A percentile compares a stretch with the other conserved stretches of the same genome.
phyloP scores from a whole-genome alignment of 1,140 invertebrate genomes.

The Conus betulinus region DNA sequence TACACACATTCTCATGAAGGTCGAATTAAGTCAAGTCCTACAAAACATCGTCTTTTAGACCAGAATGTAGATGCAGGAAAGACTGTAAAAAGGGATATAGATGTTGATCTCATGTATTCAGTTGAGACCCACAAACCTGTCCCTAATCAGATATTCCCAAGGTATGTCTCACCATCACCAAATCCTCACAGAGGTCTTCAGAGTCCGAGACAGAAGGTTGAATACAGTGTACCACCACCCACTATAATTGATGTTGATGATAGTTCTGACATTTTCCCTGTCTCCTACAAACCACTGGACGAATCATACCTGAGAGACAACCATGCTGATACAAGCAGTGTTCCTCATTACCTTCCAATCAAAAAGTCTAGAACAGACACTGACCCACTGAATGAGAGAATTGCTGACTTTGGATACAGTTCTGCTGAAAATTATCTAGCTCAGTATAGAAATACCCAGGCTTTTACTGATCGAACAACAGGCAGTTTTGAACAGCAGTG shows the following conservation, averaged over 20 bases:
- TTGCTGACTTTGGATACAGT: background rate
- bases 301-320: slow-evolving; percentile 33
- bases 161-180: background rate
- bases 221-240: background rate
- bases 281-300: background rate
- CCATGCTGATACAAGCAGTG: slow-evolving; percentile 26
- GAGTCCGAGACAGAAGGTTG: background rate
- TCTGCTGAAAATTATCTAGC: slow-evolving; percentile 39
- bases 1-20: slow-evolving; percentile 31
- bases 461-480: slow-evolving; percentile 29
- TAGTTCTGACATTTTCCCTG: slow-evolving; percentile 41
- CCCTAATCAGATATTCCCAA: background rate
- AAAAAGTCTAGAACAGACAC: slow-evolving; percentile 22
- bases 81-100: slow-evolving; percentile 17
- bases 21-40: background rate
- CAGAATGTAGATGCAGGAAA: slow-evolving; percentile 44
- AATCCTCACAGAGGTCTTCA: background rate
- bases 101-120: slow-evolving; percentile 26
- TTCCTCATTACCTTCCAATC: slow-evolving; percentile 31
- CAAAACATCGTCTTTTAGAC: slow-evolving; percentile 35
- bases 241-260: slow-evolving; percentile 33
- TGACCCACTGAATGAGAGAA: background rate
- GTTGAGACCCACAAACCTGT: background rate
- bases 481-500: slow-evolving; percentile 57
- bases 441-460: slow-evolving; percentile 14